Base-by-base conservation (phyloP, 2,888 invertebrate species). In the Pediacus dermestoides region DNA sequence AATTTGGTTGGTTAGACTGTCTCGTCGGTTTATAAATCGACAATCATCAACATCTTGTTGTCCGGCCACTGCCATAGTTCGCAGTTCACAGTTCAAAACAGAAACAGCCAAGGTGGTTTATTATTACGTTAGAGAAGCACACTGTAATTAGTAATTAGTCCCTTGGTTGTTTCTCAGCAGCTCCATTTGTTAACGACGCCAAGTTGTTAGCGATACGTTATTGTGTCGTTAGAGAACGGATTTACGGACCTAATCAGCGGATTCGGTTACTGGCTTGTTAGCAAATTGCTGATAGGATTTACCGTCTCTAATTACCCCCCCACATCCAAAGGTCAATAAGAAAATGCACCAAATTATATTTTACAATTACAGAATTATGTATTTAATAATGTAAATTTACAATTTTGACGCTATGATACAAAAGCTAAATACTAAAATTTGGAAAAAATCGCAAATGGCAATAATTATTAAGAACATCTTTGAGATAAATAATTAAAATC, bases 121-220 rank as follows among this genome's bases (percentile, higher is more conserved):
- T 48, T 48, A 51, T 47, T 40, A 36, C 48, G 42, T 54, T 49
- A 42, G 36, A 34, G 42, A 33, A 44, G 44, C 37, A 41, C 44
- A 35, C 46, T 30, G 51, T 56, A 57, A 58, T 56, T 54, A 54
- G 50, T 44, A 56, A 57, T 58, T 58, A 57, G 51, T 48, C 48
- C 44, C 46, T 39, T 23, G 46, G 44, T 50, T 48, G 50, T 50
- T 49, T 51, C 57, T 55, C 50, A 50, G 45, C 44, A 53, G 50
- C 48, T 57, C 50, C 56, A 58, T 56, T 59, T 58, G 55, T 59
- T 60, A 58, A 60, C 55, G 55, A 57, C 53, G 41, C 42, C 45
- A 37, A 50, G 48, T 46, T 52, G 57, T 60, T 59, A 58, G 57
- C 54, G 58, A 61, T 63, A 58, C 60, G 60, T 61, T 61, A 61